Evolutionary conservation across 2,797 vertebrate species (phyloP).

Genomic region (Mus minutoides): DNA sequence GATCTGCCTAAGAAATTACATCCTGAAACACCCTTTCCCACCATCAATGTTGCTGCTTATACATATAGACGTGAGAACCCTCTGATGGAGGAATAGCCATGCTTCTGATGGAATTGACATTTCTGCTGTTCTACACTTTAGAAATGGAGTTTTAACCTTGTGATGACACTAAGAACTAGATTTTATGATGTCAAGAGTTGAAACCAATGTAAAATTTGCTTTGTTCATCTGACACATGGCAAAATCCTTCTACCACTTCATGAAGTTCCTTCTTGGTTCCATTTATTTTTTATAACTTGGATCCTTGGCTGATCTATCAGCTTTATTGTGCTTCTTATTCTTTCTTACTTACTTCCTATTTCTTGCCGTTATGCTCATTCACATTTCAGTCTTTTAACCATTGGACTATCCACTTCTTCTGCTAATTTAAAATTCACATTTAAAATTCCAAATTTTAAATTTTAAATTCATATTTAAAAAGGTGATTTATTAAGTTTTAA

Average conservation of each 20-base stretch:
- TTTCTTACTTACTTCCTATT: not conserved
- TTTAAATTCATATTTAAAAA: not conserved
- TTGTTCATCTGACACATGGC: not conserved
- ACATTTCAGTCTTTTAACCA: not conserved
- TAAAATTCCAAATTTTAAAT: not conserved
- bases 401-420: not conserved
- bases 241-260: not conserved
- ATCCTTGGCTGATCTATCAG: not conserved
- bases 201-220: not conserved
- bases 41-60: not conserved
- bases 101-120: not conserved
- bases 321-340: not conserved
- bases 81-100: not conserved
- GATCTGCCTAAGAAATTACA: constrained; percentile 29
- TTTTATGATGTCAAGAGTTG: constrained; percentile 26
- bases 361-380: not conserved
- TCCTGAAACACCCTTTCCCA: not conserved
- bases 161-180: not conserved
- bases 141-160: not conserved
- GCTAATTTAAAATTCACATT: not conserved
- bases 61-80: constrained; percentile 31
- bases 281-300: not conserved
- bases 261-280: not conserved
- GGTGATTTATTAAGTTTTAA: not conserved
- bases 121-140: not conserved